phyloP scores from a whole-genome alignment of 2,888 invertebrate species.

The Torymus aiolomorphi region DNA sequence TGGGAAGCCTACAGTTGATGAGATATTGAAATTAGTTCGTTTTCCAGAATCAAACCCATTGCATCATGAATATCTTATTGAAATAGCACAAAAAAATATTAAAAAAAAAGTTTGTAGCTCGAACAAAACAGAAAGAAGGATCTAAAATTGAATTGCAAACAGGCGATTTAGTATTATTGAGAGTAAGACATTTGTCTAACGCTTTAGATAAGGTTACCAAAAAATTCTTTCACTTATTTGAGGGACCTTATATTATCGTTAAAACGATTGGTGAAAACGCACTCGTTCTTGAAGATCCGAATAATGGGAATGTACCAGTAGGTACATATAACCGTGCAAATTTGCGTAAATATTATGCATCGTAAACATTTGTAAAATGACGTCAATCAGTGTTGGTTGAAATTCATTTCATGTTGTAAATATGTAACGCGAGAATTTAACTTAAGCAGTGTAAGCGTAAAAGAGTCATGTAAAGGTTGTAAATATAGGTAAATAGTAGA shows the following conservation, averaged over 20 bases:
- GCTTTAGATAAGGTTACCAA: neutral
- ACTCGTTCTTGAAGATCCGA: neutral
- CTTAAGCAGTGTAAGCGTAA: no score
- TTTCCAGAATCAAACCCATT: neutral
- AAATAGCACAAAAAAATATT: neutral
- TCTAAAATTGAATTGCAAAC: neutral
- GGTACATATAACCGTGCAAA: neutral
- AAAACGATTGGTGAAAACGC: slow-evolving; percentile 5
- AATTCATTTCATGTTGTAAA: no score
- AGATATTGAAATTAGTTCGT: neutral
- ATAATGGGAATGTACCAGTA: neutral
- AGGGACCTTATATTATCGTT: neutral
- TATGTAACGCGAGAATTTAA: no score
- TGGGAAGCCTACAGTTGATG: neutral
- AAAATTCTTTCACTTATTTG: slow-evolving; percentile 4
- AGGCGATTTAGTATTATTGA: neutral
- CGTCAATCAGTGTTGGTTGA: no score
- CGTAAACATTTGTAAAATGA: no score
- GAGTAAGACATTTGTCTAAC: neutral
- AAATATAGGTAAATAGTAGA: no score
- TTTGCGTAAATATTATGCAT: slow-evolving; percentile 9
- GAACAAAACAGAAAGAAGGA: neutral
- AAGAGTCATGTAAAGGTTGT: no score
- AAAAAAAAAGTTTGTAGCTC: neutral
- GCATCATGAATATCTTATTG: neutral